A percentile compares a stretch with the other conserved stretches of the same genome.
phyloP scores from a whole-genome alignment of 2,888 invertebrate genomes.

The Diplazon laetatorius region DNA sequence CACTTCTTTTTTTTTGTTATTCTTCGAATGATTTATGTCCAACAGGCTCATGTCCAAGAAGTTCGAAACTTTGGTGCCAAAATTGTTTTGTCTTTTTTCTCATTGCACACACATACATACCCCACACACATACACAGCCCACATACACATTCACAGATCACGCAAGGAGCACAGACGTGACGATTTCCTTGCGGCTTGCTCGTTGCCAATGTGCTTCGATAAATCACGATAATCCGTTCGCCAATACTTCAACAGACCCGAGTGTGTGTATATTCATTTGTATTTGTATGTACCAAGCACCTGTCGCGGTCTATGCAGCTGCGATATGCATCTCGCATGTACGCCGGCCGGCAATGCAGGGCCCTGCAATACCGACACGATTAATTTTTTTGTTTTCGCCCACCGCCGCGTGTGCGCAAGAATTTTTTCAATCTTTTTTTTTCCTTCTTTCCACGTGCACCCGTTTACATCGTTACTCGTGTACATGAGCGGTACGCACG shows the following conservation, averaged over 20 bases:
- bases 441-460: slow-evolving; percentile 9
- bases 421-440: no score
- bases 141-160: no score
- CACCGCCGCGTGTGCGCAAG: slow-evolving; percentile 38
- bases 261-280: no score
- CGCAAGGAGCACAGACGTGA: not conserved
- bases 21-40: no score
- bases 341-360: slow-evolving; percentile 11
- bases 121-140: no score
- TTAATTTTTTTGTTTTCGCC: not conserved
- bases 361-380: slow-evolving; percentile 12
- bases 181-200: slow-evolving; percentile 31
- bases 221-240: slow-evolving; percentile 62
- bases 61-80: no score
- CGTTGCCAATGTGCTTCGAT: slow-evolving; percentile 56
- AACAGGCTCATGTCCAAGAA: no score
- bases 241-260: slow-evolving; percentile 19
- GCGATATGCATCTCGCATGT: slow-evolving; percentile 9
- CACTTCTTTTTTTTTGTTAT: no score
- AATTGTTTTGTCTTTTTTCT: no score
- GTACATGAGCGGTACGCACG: not conserved
- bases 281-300: not conserved
- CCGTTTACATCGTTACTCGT: slow-evolving; percentile 40
- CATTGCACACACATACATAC: no score
- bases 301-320: slow-evolving; percentile 15